A percentile compares a stretch with the other conserved stretches of the same genome.
Evolutionary conservation across 2,797 vertebrate species (phyloP).

Genomic region (Rhynchotus rufescens): DNA sequence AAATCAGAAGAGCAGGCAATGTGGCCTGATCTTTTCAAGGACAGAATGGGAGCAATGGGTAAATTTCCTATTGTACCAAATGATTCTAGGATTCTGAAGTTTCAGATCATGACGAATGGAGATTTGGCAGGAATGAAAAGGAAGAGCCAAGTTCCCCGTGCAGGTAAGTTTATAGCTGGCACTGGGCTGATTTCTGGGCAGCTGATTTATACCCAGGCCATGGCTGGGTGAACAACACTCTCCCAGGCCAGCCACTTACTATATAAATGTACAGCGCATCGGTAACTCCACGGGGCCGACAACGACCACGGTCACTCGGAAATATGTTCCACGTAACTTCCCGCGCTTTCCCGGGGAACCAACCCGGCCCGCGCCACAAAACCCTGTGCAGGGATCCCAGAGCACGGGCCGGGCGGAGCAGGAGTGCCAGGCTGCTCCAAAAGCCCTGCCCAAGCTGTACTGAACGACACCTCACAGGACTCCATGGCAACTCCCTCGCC

Average conservation of each 20-base stretch:
- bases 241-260: background rate
- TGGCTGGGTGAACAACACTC: background rate
- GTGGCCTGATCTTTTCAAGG: background rate
- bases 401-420: background rate
- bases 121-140: background rate
- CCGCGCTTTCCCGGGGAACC: background rate
- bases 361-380: background rate
- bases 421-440: background rate
- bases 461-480: background rate
- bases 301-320: background rate
- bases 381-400: background rate
- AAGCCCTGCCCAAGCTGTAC: background rate
- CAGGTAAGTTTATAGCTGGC: background rate
- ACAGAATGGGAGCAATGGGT: too few relatives aligned
- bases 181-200: background rate
- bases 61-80: background rate
- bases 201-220: background rate
- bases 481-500: background rate
- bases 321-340: background rate
- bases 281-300: background rate
- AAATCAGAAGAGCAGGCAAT: background rate
- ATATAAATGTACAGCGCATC: background rate
- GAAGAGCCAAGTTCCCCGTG: too few relatives aligned
- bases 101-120: background rate
- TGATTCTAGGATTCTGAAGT: background rate